Evolutionary conservation across 2,113 vertebrate genomes (phyloP).

Genomic region (Leiothrix lutea): DNA sequence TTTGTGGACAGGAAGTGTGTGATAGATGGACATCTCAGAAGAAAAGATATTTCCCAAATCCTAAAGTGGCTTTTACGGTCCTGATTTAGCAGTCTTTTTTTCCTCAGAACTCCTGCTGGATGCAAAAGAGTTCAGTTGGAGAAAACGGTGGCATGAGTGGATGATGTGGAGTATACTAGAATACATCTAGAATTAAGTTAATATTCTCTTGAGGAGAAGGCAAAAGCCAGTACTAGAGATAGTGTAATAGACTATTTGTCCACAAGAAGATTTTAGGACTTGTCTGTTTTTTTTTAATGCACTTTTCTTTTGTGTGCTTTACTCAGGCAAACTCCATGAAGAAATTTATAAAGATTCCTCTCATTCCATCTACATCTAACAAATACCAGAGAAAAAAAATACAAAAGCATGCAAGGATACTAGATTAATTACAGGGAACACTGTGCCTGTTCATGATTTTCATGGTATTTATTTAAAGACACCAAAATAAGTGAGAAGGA

Average conservation of each 20-base stretch:
- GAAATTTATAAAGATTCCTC: neutral
- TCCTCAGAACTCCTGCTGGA: neutral
- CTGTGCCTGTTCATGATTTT: neutral
- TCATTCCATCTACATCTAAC: neutral
- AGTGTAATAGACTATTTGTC: neutral
- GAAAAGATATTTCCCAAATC: neutral
- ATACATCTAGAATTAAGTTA: neutral
- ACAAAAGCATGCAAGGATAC: neutral
- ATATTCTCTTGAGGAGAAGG: neutral
- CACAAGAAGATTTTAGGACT: neutral
- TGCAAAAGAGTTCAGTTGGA: neutral
- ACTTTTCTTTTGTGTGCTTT: neutral
- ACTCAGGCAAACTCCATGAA: neutral
- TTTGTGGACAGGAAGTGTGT: neutral
- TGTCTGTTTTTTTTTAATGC: neutral
- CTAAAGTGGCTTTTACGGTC: neutral
- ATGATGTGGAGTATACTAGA: neutral
- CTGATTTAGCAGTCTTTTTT: neutral
- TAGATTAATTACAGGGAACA: neutral
- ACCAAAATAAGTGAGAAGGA: neutral
- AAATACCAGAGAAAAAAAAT: neutral
- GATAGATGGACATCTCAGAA: neutral
- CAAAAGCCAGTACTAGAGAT: neutral
- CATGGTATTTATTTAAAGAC: neutral
- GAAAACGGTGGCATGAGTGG: neutral